These are phyloP conservation scores for Eurytoma californica DNA, from an alignment of 2,888 invertebrate genomes.

Conservation along the genomic window DNA sequence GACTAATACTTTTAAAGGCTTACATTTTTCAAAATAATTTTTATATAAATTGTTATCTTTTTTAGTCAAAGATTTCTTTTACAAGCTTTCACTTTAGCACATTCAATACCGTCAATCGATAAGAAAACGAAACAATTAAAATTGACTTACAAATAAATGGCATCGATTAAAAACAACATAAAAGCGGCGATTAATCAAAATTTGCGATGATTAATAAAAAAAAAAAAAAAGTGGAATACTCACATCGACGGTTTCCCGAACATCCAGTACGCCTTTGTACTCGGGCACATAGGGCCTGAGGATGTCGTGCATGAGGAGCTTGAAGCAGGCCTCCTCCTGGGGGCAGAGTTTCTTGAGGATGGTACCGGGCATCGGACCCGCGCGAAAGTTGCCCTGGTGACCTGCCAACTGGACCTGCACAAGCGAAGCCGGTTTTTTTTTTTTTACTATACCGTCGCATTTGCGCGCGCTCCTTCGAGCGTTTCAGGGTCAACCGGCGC, in stretches of 20 bases:
- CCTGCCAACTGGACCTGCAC: slow-evolving; percentile 87
- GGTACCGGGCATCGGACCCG: slow-evolving; percentile 94
- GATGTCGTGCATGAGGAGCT: slow-evolving; percentile 90
- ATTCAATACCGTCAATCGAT: no score
- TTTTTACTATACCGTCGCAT: not conserved
- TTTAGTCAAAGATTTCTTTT: no score
- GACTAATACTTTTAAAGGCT: no score
- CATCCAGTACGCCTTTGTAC: slow-evolving; percentile 84
- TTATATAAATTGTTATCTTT: no score
- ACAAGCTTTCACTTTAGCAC: no score
- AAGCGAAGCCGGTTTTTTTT: not conserved
- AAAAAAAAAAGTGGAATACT: slow-evolving; percentile 4
- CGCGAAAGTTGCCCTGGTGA: slow-evolving; percentile 96
- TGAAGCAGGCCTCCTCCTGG: slow-evolving; percentile 92
- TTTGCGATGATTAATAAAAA: no score
- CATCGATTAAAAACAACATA: no score
- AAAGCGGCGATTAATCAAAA: no score
- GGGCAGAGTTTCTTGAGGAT: slow-evolving; percentile 94
- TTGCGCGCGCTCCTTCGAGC: not conserved
- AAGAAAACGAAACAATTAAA: not conserved
- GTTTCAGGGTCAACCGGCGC: not conserved
- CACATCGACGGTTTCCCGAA: slow-evolving; percentile 69
- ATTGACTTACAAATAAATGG: no score
- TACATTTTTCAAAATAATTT: no score
- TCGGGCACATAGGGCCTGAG: slow-evolving; percentile 93